Conservation (phyloP, 2,888 invertebrate species). For the Leptogaster cylindrica region DNA sequence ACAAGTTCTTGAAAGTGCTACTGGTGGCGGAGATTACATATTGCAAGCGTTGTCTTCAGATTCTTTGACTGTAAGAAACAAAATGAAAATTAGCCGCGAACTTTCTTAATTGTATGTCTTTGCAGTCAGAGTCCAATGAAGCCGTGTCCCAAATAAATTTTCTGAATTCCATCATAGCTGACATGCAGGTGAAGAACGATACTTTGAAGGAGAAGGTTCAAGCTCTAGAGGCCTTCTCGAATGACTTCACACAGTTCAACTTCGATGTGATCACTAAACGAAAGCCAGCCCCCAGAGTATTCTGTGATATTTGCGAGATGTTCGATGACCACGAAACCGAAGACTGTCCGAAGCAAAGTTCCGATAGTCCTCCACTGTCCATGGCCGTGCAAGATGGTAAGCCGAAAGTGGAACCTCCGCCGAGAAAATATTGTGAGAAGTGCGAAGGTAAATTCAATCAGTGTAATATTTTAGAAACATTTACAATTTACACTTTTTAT, state of each 20-base stretch:
- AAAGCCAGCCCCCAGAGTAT: slow-evolving; percentile 76
- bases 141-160: slow-evolving; percentile 79
- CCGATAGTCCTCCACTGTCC: slow-evolving; percentile 63
- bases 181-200: slow-evolving; percentile 93
- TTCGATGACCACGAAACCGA: slow-evolving; percentile 98
- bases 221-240: slow-evolving; percentile 69
- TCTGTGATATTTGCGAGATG: slow-evolving; percentile 97
- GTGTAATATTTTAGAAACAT: not conserved
- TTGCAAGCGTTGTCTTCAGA: not conserved
- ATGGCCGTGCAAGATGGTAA: slow-evolving; percentile 44
- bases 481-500: not conserved
- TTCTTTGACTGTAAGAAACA: not conserved
- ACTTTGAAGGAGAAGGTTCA: slow-evolving; percentile 79
- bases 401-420: slow-evolving; percentile 59
- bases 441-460: slow-evolving; percentile 78
- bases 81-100: too few species aligned
- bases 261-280: slow-evolving; percentile 61
- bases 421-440: slow-evolving; percentile 86
- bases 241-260: slow-evolving; percentile 61
- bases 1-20: not conserved
- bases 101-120: too few species aligned
- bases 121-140: slow-evolving; percentile 60
- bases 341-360: slow-evolving; percentile 89
- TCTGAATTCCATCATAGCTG: slow-evolving; percentile 95
- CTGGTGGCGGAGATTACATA: not conserved